Evolutionary conservation across 2,113 vertebrate species (phyloP).

Genomic region (Ptyas mucosa): DNA sequence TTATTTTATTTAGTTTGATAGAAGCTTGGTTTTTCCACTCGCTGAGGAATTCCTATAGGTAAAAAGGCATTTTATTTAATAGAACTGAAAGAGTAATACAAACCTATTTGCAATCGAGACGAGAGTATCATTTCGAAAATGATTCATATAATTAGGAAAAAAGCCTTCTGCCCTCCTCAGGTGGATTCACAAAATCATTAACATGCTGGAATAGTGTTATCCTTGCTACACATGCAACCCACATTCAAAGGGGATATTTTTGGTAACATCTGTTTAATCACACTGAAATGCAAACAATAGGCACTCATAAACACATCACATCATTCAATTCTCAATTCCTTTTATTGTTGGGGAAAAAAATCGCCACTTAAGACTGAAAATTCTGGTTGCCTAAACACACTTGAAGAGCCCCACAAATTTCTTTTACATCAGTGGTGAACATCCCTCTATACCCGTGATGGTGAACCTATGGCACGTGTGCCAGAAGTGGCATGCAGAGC

Average conservation of each 20-base stretch:
- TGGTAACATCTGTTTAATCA: neutral
- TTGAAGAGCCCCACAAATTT: neutral
- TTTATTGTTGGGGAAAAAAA: neutral
- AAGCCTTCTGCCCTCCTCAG: neutral
- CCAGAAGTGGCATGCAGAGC: too few species aligned
- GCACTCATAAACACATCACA: neutral
- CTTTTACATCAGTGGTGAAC: neutral
- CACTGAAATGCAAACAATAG: neutral
- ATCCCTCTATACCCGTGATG: neutral
- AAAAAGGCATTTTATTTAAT: neutral
- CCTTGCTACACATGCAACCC: neutral
- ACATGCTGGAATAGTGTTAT: neutral
- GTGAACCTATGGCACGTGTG: too few species aligned
- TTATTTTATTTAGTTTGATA: conserved; percentile 1
- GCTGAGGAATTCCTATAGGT: neutral
- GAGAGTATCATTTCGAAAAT: neutral
- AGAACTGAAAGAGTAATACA: neutral
- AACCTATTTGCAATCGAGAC: neutral
- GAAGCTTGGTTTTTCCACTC: neutral
- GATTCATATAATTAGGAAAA: neutral
- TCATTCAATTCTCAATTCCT: neutral
- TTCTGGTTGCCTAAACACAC: neutral
- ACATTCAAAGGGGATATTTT: neutral
- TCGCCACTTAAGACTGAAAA: neutral
- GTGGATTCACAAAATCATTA: neutral